Percentiles rank a stretch among this genome's conserved stretches.
phyloP scores from a whole-genome alignment of 2,797 vertebrate species.

The Percopsis omiscomaycus region DNA sequence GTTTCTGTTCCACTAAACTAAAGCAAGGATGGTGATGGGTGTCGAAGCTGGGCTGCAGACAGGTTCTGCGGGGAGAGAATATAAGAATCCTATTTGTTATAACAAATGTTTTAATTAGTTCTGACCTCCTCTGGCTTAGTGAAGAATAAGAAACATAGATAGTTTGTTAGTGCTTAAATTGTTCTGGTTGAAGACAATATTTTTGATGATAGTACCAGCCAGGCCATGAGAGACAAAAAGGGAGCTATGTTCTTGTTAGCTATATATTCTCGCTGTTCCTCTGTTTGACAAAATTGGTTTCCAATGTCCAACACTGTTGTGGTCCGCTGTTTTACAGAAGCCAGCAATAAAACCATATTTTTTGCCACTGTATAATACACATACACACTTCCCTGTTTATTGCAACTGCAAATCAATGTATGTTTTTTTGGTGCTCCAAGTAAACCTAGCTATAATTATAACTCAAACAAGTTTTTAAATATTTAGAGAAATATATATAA shows the following conservation, averaged over 20 bases:
- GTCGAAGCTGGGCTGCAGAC: too few species aligned
- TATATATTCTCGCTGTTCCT: constrained; percentile 13
- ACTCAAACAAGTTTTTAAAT: constrained; percentile 50
- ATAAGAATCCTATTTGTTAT: not conserved
- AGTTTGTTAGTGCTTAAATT: not conserved
- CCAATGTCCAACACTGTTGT: constrained; percentile 13
- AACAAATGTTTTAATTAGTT: not conserved
- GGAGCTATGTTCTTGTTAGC: constrained; percentile 9
- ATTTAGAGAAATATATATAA: constrained; percentile 55
- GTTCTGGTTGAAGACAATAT: too few species aligned
- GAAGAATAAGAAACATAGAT: not conserved
- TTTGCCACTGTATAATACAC: constrained; percentile 29
- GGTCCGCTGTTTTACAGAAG: constrained; percentile 30
- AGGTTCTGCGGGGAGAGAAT: too few species aligned
- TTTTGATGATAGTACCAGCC: constrained; percentile 73
- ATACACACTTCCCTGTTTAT: constrained; percentile 53
- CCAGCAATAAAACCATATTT: constrained; percentile 18
- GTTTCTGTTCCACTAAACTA: too few species aligned
- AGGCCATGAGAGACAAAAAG: constrained; percentile 61
- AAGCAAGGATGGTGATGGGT: too few species aligned
- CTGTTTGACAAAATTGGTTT: constrained; percentile 20
- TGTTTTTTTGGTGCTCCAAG: constrained; percentile 35
- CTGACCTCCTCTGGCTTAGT: not conserved
- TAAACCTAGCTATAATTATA: constrained; percentile 49
- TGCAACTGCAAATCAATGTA: constrained; percentile 56